Evolutionary conservation across 2,888 invertebrate genomes (phyloP).

Genomic region (Octodonta nipae): DNA sequence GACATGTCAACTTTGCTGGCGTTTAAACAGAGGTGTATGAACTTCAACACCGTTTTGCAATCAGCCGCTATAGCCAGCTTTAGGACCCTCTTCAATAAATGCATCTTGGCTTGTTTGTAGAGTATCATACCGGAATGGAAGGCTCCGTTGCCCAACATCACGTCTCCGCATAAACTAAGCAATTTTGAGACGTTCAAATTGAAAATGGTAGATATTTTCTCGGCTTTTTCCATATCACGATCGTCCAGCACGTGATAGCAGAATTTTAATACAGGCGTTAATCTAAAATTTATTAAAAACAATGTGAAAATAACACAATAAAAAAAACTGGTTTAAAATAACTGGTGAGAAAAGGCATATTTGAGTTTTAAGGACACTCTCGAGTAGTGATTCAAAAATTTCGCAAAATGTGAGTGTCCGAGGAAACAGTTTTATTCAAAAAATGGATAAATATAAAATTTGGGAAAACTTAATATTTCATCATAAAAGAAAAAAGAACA

Average conservation of each 20-base stretch:
- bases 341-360: too few species aligned
- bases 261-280: constrained; percentile 40
- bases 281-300: constrained; percentile 21
- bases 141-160: constrained; percentile 59
- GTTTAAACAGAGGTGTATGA: constrained; percentile 43
- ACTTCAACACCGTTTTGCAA: constrained; percentile 46
- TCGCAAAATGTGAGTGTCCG: too few species aligned
- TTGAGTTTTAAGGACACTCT: too few species aligned
- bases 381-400: too few species aligned
- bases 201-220: constrained; percentile 44
- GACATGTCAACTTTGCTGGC: constrained; percentile 44
- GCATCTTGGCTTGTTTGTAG: constrained; percentile 50
- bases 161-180: constrained; percentile 70
- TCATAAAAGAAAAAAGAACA: too few species aligned
- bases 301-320: too few species aligned
- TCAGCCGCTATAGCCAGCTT: constrained; percentile 50
- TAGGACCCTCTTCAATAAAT: constrained; percentile 41
- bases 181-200: constrained; percentile 51
- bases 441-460: too few species aligned
- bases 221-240: constrained; percentile 43
- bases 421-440: too few species aligned
- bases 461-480: too few species aligned
- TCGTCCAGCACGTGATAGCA: constrained; percentile 43
- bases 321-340: too few species aligned
- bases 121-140: constrained; percentile 65